These are phyloP conservation scores for Arion vulgaris DNA, from an alignment of 1,140 invertebrate species.

Conservation along the genomic window DNA sequence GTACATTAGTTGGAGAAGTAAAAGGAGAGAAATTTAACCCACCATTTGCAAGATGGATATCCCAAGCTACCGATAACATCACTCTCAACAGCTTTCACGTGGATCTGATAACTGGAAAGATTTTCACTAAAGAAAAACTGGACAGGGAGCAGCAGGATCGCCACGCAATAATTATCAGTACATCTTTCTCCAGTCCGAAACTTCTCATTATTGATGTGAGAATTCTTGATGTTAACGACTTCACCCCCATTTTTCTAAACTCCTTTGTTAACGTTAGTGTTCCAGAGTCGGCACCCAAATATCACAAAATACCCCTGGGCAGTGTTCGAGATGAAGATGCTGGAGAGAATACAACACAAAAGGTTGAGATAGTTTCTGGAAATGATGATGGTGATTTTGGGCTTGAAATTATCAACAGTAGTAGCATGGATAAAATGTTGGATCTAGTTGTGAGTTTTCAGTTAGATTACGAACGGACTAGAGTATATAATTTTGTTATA, in stretches of 20 bases:
- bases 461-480: conserved; percentile 90
- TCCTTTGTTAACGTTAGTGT: neutral
- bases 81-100: conserved; percentile 9
- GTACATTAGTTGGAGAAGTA: conserved; percentile 4
- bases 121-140: conserved; percentile 1
- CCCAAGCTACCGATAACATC: neutral
- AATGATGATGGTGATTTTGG: conserved; percentile 4
- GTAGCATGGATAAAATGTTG: conserved; percentile 76
- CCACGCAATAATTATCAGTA: conserved; percentile 22
- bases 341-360: conserved; percentile 17
- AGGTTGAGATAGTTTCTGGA: conserved; percentile 22
- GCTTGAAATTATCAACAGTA: neutral
- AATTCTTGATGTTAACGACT: conserved; percentile 22
- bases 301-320: conserved; percentile 21
- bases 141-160: conserved; percentile 8
- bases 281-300: conserved; percentile 9
- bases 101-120: neutral
- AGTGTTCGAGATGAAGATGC: conserved; percentile 20
- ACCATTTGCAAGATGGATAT: conserved; percentile 5
- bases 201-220: conserved; percentile 15
- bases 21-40: neutral
- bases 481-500: conserved; percentile 90
- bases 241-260: neutral
- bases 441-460: conserved; percentile 94
- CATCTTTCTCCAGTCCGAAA: neutral